phyloP scores from a whole-genome alignment of 2,888 invertebrate genomes.

The Apoda limacodes region DNA sequence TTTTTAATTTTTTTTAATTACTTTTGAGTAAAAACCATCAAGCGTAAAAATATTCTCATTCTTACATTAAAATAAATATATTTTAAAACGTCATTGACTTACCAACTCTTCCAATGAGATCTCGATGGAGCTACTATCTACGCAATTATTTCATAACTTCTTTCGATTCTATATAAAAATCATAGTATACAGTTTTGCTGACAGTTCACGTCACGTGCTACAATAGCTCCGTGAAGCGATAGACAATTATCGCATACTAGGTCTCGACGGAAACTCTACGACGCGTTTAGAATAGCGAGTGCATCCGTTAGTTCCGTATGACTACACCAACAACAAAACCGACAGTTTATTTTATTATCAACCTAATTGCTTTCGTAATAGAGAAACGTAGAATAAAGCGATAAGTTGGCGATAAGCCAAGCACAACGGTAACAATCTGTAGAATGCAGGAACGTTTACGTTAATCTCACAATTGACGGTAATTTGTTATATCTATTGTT shows the following conservation, averaged over 20 bases:
- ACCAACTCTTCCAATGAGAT: too few species aligned
- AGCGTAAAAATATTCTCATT: too few species aligned
- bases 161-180: too few species aligned
- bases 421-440: constrained; percentile 18
- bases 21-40: too few species aligned
- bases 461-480: constrained; percentile 3
- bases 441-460: constrained; percentile 21
- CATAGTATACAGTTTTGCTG: too few species aligned
- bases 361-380: constrained; percentile 19
- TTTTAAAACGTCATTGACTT: too few species aligned
- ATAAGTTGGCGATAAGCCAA: neutral
- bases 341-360: constrained; percentile 15
- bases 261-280: constrained; percentile 48
- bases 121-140: too few species aligned
- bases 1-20: too few species aligned
- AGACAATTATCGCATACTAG: constrained; percentile 41
- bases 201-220: too few species aligned
- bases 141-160: too few species aligned
- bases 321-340: constrained; percentile 26
- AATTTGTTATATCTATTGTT: constrained; percentile 5
- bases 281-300: constrained; percentile 42
- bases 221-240: too few species aligned
- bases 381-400: constrained; percentile 7
- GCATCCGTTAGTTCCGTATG: constrained; percentile 56
- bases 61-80: too few species aligned